Conservation (phyloP, 2,797 vertebrate genomes). For the Botia kubotai region DNA sequence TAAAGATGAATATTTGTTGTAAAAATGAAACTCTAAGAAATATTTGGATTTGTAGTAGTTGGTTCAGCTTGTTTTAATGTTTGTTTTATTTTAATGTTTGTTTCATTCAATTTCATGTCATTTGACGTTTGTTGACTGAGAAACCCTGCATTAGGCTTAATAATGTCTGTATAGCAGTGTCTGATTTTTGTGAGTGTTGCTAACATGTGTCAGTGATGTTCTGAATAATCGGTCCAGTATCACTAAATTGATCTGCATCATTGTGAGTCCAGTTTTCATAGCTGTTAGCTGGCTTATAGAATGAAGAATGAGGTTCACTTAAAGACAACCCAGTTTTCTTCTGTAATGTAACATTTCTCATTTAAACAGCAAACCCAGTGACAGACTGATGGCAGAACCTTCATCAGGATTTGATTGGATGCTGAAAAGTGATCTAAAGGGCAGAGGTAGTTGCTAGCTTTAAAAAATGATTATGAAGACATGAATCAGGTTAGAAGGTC, state of each 20-base stretch:
- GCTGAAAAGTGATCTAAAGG: neutral
- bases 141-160: too few relatives aligned
- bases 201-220: neutral
- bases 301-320: neutral
- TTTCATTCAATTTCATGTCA: too few relatives aligned
- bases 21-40: too few relatives aligned
- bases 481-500: neutral
- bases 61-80: too few relatives aligned
- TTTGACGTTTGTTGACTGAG: too few relatives aligned
- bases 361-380: neutral
- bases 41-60: too few relatives aligned
- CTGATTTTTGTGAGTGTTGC: too few relatives aligned
- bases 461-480: neutral
- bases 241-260: neutral
- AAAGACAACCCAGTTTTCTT: neutral
- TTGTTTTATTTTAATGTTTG: too few relatives aligned
- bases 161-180: too few relatives aligned
- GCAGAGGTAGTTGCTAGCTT: too few relatives aligned
- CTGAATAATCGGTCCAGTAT: neutral
- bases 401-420: neutral
- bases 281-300: too few relatives aligned
- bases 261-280: neutral
- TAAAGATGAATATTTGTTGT: too few relatives aligned
- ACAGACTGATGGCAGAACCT: neutral
- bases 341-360: neutral